A percentile compares a stretch with the other conserved stretches of the same genome.
Conservation (phyloP, 2,888 invertebrate species). For the Odontomyia ornata region DNA sequence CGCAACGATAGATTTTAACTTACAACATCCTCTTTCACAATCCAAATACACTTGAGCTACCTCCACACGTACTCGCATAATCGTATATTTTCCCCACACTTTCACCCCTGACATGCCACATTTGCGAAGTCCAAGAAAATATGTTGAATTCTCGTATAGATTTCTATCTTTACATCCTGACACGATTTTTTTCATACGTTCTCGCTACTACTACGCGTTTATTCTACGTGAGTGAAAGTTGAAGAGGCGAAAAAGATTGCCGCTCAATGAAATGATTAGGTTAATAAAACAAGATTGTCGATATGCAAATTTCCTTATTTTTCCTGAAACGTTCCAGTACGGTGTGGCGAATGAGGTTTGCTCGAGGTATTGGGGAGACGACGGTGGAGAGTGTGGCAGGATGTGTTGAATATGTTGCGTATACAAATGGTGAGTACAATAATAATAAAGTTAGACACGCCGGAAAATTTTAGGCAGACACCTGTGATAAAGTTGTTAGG, state of each 20-base stretch:
- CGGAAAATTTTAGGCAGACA: background rate
- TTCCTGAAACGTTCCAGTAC: background rate
- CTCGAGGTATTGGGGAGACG: background rate
- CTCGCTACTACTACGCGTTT: background rate
- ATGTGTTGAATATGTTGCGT: background rate
- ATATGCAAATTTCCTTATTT: conserved; percentile 10
- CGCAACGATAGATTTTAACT: background rate
- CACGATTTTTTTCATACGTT: background rate
- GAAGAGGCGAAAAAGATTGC: conserved; percentile 7
- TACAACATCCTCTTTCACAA: no score
- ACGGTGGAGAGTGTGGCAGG: background rate
- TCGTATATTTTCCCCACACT: no score
- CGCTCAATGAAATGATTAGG: conserved; percentile 11
- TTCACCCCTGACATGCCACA: no score
- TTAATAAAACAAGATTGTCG: conserved; percentile 10
- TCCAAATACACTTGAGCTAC: no score
- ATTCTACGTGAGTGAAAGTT: background rate
- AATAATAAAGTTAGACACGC: background rate
- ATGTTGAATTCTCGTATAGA: background rate
- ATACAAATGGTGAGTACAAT: background rate
- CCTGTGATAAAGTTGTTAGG: background rate
- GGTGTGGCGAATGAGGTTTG: no score
- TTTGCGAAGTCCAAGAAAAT: no score
- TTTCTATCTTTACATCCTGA: background rate
- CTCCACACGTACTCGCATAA: no score